phyloP scores from a whole-genome alignment of 2,797 vertebrate genomes.

The Gymnothorax javanicus region DNA sequence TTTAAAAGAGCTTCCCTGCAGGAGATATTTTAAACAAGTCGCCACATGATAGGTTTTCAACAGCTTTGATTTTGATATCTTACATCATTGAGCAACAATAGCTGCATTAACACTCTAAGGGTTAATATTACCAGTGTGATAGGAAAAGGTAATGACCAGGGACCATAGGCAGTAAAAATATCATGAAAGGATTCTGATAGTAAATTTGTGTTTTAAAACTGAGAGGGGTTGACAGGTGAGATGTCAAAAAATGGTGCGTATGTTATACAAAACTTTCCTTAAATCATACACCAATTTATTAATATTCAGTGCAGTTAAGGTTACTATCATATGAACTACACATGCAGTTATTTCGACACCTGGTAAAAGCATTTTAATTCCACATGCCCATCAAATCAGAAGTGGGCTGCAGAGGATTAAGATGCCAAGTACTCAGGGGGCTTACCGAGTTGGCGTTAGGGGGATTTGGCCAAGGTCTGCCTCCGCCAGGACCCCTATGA shows the following conservation, averaged over 20 bases:
- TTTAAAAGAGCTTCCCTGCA: too few relatives aligned
- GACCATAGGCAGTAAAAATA: too few relatives aligned
- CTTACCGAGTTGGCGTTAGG: conserved; percentile 96
- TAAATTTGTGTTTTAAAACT: too few relatives aligned
- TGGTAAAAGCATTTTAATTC: neutral
- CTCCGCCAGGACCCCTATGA: conserved; percentile 92
- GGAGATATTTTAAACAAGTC: too few relatives aligned
- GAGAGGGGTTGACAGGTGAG: neutral
- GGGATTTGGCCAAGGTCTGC: conserved; percentile 95
- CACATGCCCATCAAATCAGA: neutral
- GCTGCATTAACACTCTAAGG: too few relatives aligned
- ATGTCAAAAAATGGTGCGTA: neutral
- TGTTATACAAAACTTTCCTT: neutral
- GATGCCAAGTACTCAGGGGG: conserved; percentile 40
- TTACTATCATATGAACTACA: neutral
- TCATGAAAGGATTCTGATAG: too few relatives aligned
- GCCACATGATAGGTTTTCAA: too few relatives aligned
- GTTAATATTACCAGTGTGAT: too few relatives aligned
- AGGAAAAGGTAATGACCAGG: too few relatives aligned
- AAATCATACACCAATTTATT: neutral
- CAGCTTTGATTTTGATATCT: too few relatives aligned
- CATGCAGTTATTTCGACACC: neutral
- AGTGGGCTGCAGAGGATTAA: neutral
- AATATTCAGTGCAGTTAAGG: neutral
- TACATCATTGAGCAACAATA: too few relatives aligned